Base-by-base conservation (phyloP, 2,888 invertebrate species). In the Drosophila rubida region DNA sequence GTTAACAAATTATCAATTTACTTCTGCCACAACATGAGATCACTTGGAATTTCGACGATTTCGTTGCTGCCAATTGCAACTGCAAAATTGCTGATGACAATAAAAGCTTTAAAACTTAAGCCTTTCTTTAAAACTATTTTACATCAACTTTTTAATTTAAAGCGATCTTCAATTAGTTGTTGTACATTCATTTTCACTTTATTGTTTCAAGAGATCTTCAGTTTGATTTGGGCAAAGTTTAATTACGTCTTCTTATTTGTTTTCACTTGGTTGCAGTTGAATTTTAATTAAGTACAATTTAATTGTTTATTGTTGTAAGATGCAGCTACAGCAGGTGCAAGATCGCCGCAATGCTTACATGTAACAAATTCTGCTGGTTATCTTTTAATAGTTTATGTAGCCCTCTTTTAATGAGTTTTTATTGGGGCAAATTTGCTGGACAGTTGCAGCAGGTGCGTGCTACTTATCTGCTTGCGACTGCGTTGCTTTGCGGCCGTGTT, bases 351-450 rank as follows among this genome's bases (percentile, higher is more conserved):
- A 70, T 62, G 37, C 50, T 70, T 59, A 48, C 54, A 62, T 53
- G 67, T 62, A 74, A 74, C 67, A 63, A 75, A 62, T 60, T 30
- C 59, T 16, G 13, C 16, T 37, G 51, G 19, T 67, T 76, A 75
- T 75, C 71, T 53, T 53, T 67, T 45, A 60, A 60, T 67, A 49
- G 50, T 37, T 60, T 9, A 35, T 45, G 41, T 46, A 7, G 23
- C 14, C 49, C 19, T 32, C 37, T 48, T 71, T 67, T 76, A 75
- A 76, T 76, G 63, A 68, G 75, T 68, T 76, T 71, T 68, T 68
- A 75, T 76, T 75, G 60, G 60, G 6, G 62, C 57, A 71, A 71
- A 75, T 75, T 76, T 68, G 46, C 45, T 35, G 71, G 71, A 55
- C 73, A 58, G 51, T 68, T 19, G 59, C 35, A 27, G 53, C 39